Evolutionary conservation across 1,140 invertebrate species (phyloP).

Genomic region (Pseudomyrmex dendroicus): DNA sequence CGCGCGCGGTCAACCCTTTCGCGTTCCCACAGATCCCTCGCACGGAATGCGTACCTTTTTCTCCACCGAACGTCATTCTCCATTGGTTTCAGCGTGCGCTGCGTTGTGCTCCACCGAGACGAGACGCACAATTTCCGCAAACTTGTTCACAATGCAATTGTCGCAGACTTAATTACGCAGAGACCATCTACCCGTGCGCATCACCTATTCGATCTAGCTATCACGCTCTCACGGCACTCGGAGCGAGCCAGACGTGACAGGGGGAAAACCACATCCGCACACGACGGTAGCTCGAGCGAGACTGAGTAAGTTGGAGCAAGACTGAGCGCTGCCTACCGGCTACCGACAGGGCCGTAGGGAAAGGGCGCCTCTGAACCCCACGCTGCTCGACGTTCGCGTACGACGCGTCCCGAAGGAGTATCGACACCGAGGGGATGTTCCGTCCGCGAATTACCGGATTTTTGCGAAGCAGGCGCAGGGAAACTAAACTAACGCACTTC

Average conservation of each 20-base stretch:
- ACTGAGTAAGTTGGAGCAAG: slow-evolving; percentile 68
- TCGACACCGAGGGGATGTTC: slow-evolving; percentile 54
- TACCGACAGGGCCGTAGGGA: slow-evolving; percentile 69
- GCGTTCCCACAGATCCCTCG: neutral
- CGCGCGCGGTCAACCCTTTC: neutral
- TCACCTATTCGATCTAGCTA: neutral
- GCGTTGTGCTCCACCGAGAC: neutral
- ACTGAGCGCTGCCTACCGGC: slow-evolving; percentile 69
- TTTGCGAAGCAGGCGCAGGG: slow-evolving; percentile 14
- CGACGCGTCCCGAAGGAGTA: slow-evolving; percentile 39
- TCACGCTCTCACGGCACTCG: neutral
- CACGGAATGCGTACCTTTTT: slow-evolving; percentile 61
- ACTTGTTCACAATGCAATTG: slow-evolving; percentile 25
- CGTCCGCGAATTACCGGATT: slow-evolving; percentile 54
- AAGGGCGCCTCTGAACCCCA: slow-evolving; percentile 32
- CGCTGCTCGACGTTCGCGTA: neutral
- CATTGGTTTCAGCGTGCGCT: slow-evolving; percentile 59
- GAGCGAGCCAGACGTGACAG: neutral
- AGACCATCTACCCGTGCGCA: neutral
- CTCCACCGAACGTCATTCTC: slow-evolving; percentile 77
- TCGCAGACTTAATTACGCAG: neutral
- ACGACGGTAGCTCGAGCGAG: slow-evolving; percentile 65
- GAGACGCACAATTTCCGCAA: slow-evolving; percentile 7
- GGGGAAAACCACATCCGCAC: neutral
- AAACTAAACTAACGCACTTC: neutral